These are phyloP conservation scores for Hydroisotoma schaefferi DNA, from an alignment of 2,888 invertebrate genomes.

Conservation along the genomic window DNA sequence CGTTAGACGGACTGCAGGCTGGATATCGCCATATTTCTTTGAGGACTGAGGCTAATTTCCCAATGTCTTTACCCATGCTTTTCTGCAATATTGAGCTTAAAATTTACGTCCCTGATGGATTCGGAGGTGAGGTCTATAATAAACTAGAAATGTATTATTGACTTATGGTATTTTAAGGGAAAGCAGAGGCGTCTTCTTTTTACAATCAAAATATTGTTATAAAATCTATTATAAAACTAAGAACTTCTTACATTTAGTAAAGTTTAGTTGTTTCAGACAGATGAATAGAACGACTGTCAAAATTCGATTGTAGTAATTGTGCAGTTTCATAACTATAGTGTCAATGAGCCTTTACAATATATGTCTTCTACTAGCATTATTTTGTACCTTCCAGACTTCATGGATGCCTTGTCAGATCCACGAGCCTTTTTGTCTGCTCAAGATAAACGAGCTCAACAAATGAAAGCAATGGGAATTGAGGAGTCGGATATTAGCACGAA, in stretches of 20 bases:
- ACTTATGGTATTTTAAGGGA: background rate
- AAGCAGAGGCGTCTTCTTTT: background rate
- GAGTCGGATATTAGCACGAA: constrained; percentile 60
- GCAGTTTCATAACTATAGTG: too few species aligned
- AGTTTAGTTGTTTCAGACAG: too few species aligned
- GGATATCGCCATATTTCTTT: constrained; percentile 97
- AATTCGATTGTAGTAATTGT: too few species aligned
- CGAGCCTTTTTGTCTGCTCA: constrained; percentile 93
- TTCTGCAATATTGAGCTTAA: constrained; percentile 99
- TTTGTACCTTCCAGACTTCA: constrained; percentile 67
- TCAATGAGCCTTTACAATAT: too few species aligned
- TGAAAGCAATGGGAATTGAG: constrained; percentile 94
- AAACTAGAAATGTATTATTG: background rate
- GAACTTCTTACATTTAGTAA: too few species aligned
- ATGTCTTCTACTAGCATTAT: too few species aligned
- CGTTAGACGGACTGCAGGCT: constrained; percentile 94
- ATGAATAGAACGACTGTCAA: too few species aligned
- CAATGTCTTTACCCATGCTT: constrained; percentile 96
- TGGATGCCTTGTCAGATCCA: constrained; percentile 97
- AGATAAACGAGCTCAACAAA: constrained; percentile 91
- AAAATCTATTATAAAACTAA: too few species aligned
- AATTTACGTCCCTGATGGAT: constrained; percentile 99
- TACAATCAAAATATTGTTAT: too few species aligned
- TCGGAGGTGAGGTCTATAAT: constrained; percentile 66
- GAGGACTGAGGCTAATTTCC: constrained; percentile 97